Evolutionary conservation across 2,888 invertebrate species (phyloP).

Genomic region (Syrphus vitripennis): DNA sequence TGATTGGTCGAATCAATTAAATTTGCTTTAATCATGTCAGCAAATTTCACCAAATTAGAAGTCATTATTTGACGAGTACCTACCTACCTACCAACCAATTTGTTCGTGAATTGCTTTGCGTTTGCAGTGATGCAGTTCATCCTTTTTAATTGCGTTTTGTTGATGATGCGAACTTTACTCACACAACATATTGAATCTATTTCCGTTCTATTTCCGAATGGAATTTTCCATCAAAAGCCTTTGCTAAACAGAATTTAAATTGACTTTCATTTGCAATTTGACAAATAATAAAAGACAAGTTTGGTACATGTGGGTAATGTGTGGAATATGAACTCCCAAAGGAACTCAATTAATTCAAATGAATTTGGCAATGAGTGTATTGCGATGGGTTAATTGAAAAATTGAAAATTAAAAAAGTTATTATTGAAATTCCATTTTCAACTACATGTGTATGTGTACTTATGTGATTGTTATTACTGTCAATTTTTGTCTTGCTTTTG

Average conservation of each 20-base stretch:
- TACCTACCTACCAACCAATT: background rate
- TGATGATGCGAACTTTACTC: constrained; percentile 7
- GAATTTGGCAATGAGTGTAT: background rate
- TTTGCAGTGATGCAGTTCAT: background rate
- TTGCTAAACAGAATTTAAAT: constrained; percentile 15
- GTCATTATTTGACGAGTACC: constrained; percentile 3
- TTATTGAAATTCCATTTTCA: background rate
- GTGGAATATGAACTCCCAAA: background rate
- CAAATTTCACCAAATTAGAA: background rate
- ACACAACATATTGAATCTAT: constrained; percentile 4
- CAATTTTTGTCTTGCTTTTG: background rate
- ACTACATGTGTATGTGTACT: no score
- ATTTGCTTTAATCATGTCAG: background rate
- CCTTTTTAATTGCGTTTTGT: background rate
- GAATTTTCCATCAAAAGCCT: constrained; percentile 2
- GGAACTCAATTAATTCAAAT: background rate
- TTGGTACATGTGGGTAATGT: background rate
- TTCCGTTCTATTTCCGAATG: constrained; percentile 10
- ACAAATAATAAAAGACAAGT: constrained; percentile 8
- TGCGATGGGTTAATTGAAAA: background rate
- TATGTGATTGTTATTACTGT: background rate
- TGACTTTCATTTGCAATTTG: constrained; percentile 20
- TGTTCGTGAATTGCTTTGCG: background rate
- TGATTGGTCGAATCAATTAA: background rate
- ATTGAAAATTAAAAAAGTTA: background rate